A percentile compares a stretch with the other conserved stretches of the same genome.
Conservation (phyloP, 2,888 invertebrate genomes). For the Chaetogeoica ovagalla region DNA sequence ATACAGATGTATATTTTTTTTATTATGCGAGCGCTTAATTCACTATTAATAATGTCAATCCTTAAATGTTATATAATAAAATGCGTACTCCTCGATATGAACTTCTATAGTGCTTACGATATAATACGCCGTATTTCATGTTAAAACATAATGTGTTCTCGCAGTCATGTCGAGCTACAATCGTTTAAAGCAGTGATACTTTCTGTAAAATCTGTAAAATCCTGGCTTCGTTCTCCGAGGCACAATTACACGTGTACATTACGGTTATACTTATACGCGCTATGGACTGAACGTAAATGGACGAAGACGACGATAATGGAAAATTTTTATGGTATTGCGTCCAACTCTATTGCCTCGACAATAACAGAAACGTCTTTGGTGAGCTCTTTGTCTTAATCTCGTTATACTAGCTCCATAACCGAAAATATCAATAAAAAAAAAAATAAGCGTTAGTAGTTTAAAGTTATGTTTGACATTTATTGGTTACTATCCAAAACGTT, state of each 20-base stretch:
- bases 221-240: not conserved
- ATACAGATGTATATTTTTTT: no score
- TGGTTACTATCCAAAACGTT: not conserved
- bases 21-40: no score
- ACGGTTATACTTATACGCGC: not conserved
- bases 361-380: not conserved
- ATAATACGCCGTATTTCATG: not conserved
- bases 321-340: not conserved
- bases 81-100: no score
- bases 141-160: not conserved
- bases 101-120: no score
- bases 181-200: slow-evolving; percentile 16
- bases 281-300: not conserved
- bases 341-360: not conserved
- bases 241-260: not conserved
- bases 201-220: not conserved
- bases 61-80: no score
- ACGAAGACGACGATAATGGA: not conserved
- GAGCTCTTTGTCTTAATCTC: not conserved
- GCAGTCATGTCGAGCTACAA: not conserved
- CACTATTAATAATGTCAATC: no score
- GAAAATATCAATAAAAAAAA: not conserved
- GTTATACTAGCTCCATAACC: not conserved
- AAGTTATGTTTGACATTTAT: slow-evolving; percentile 1
- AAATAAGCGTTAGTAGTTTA: not conserved